Conservation (phyloP, 1,140 invertebrate genomes). For the Drosophila rhopaloa region DNA sequence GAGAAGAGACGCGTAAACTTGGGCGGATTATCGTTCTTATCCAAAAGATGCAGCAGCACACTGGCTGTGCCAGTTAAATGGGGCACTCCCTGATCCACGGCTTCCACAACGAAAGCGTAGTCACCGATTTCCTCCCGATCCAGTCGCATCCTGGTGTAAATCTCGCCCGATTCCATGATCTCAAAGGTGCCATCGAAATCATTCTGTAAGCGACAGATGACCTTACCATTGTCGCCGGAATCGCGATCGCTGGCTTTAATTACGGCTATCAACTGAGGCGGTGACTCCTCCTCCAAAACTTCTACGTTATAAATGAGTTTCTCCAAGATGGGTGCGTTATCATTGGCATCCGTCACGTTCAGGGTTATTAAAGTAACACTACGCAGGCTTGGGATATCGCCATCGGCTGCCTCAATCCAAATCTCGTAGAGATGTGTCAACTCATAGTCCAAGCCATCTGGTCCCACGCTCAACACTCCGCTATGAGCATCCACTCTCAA, state of each 20-base stretch:
- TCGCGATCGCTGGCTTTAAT: slow-evolving; percentile 94
- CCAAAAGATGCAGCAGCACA: slow-evolving; percentile 92
- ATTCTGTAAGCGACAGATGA: slow-evolving; percentile 91
- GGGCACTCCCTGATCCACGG: slow-evolving; percentile 93
- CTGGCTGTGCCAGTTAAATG: slow-evolving; percentile 93
- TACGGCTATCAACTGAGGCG: slow-evolving; percentile 90
- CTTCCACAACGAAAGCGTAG: slow-evolving; percentile 94
- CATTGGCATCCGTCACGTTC: slow-evolving; percentile 96
- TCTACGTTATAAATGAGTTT: slow-evolving; percentile 92
- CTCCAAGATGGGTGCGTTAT: slow-evolving; percentile 94
- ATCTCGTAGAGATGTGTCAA: slow-evolving; percentile 93
- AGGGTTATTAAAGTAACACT: slow-evolving; percentile 91
- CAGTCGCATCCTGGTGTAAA: slow-evolving; percentile 92
- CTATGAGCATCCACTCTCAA: slow-evolving; percentile 91
- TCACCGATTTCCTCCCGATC: slow-evolving; percentile 94
- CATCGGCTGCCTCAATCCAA: slow-evolving; percentile 96
- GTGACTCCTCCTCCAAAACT: slow-evolving; percentile 95
- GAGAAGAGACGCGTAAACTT: slow-evolving; percentile 96
- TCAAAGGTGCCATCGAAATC: slow-evolving; percentile 92
- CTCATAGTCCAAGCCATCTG: slow-evolving; percentile 95
- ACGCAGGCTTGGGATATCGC: slow-evolving; percentile 91
- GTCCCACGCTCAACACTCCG: slow-evolving; percentile 91
- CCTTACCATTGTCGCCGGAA: slow-evolving; percentile 93
- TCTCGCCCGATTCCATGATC: slow-evolving; percentile 93
- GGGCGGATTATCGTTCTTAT: slow-evolving; percentile 98